phyloP scores from a whole-genome alignment of 2,797 vertebrate genomes.

The Alauda arvensis region DNA sequence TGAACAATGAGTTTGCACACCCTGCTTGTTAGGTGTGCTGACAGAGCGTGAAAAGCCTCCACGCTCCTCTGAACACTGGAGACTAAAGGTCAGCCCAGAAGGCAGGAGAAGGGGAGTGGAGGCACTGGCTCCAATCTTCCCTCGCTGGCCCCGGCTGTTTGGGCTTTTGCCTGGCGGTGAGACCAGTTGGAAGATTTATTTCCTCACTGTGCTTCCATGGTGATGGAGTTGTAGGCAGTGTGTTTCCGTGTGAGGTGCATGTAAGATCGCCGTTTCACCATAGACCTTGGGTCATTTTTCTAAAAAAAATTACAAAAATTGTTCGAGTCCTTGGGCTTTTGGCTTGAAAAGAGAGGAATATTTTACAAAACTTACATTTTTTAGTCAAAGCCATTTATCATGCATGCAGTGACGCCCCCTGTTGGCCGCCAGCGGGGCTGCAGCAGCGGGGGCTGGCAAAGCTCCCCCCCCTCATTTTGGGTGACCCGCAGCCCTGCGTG shows the following conservation, averaged over 20 bases:
- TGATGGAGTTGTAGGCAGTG: no score
- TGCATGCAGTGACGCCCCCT: background rate
- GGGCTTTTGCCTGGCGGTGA: rapidly evolving
- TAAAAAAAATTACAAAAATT: background rate
- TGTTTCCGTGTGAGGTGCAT: no score
- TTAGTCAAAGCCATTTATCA: background rate
- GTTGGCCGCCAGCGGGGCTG: background rate
- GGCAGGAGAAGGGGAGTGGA: background rate
- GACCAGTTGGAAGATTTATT: background rate
- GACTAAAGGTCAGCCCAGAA: background rate
- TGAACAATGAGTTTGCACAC: background rate
- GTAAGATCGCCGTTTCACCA: background rate
- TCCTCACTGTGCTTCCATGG: rapidly evolving
- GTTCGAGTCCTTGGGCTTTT: background rate
- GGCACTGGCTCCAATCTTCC: rapidly evolving
- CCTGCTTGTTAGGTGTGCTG: background rate
- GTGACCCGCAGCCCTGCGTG: no score
- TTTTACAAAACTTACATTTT: background rate
- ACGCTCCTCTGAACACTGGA: rapidly evolving
- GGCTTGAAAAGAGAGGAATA: background rate
- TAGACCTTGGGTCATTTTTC: background rate
- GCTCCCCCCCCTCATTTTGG: no score
- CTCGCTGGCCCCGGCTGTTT: rapidly evolving
- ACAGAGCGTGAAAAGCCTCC: background rate
- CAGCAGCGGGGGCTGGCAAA: background rate